phyloP scores from a whole-genome alignment of 2,113 vertebrate species.

The Charadrius vociferus region DNA sequence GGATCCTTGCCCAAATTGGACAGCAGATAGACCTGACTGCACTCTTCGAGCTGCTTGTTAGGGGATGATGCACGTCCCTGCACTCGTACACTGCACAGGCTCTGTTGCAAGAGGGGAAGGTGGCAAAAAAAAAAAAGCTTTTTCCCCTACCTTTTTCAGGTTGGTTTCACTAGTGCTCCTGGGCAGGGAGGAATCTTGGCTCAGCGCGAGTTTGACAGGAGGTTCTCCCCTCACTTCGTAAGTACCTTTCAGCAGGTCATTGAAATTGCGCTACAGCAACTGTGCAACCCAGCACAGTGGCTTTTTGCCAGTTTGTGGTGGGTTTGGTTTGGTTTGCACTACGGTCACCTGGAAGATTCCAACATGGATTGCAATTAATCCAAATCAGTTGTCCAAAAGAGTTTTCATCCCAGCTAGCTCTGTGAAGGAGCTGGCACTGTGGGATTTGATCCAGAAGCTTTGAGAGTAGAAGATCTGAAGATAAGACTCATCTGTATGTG shows the following conservation, averaged over 20 bases:
- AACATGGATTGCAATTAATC: accelerated
- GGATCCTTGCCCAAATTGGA: background rate
- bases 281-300: accelerated
- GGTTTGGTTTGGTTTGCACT: background rate
- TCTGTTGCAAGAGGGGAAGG: background rate
- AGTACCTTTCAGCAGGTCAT: conserved; percentile 22
- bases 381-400: no score
- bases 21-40: background rate
- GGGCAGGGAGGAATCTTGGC: conserved; percentile 96
- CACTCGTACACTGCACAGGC: accelerated
- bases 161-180: conserved; percentile 92
- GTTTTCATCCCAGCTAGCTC: background rate
- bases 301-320: background rate
- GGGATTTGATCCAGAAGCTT: background rate
- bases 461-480: background rate
- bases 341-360: background rate
- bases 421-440: background rate
- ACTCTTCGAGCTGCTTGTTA: accelerated
- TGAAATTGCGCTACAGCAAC: accelerated
- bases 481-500: background rate
- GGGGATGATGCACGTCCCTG: accelerated
- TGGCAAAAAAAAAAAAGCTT: background rate
- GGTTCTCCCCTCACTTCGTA: conserved; percentile 96
- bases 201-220: conserved; percentile 91
- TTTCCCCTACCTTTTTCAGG: conserved; percentile 59